Base-by-base conservation (phyloP, 2,888 invertebrate species). In the Leptopilina syphax region DNA sequence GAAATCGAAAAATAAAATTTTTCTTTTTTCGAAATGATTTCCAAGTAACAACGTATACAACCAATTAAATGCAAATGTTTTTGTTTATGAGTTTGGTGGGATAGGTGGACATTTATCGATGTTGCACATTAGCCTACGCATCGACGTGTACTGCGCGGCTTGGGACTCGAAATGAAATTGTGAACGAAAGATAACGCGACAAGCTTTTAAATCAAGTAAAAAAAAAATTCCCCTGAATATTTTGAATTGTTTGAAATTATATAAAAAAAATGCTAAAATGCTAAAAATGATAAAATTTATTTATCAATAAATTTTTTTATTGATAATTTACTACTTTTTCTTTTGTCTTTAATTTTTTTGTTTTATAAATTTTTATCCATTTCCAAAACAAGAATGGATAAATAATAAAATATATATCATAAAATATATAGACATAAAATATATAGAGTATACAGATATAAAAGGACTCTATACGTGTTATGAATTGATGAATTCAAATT, bases 21-120 rank as follows among this genome's bases (percentile, higher is more conserved):
- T 44, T 44, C 10, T 6, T 34, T 24, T 73, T 73, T 73, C 57
- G 27, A 34, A 73, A 73, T 73, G 73, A 73, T 73, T 41, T 60
- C 34, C 54, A 13, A 73, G 73, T 34, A 73, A 85, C 87, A 86
- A 86, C 86, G 83, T 84, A 34, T 34, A 34, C 87, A 86, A 88
- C 89, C 90, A 89, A 91, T 90, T 91, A 91, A 90, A 90, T 90
- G 90, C 87, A 89, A 91, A 90, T 90, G 90, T 89, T 90, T 89
- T 90, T 88, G 90, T 90, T 90, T 90, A 90, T 90, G 89, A 87
- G 88, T 88, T 88, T 85, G 88, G 87, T 85, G 84, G 87, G 84
- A 88, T 82, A 80, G 85, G 80, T 83, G 86, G 90, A 90, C 90
- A 87, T 90, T 91, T 91, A 91, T 89, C 90, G 91, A 91, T 90